Conservation (phyloP, 2,888 invertebrate species). For the Chaitophorus viminalis region DNA sequence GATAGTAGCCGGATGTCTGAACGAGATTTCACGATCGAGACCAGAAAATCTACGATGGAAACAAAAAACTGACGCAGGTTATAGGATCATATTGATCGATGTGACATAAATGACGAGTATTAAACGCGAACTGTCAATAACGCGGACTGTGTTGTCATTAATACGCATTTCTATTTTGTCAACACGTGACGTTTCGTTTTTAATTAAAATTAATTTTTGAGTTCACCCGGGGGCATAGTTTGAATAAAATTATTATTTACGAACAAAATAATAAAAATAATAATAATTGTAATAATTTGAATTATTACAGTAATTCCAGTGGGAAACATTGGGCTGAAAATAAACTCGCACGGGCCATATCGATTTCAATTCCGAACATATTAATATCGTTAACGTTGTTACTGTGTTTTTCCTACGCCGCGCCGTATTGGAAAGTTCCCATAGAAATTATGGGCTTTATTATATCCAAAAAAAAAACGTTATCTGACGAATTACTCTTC, state of each 20-base stretch:
- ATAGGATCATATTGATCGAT: not conserved
- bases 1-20: not conserved
- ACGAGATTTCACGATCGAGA: not conserved
- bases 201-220: constrained; percentile 23
- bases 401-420: too few species aligned
- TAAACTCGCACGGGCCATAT: not conserved
- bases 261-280: not conserved
- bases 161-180: not conserved
- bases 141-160: not conserved
- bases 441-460: too few species aligned
- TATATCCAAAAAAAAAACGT: too few species aligned
- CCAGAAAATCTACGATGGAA: not conserved
- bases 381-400: too few species aligned
- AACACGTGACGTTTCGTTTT: constrained; percentile 9
- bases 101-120: not conserved
- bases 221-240: not conserved
- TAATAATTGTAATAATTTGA: not conserved
- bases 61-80: not conserved
- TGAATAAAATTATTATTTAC: constrained; percentile 15
- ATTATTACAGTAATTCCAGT: not conserved
- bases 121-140: not conserved
- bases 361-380: not conserved
- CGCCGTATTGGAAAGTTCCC: too few species aligned
- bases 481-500: too few species aligned
- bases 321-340: not conserved